A percentile compares a stretch with the other conserved stretches of the same genome.
Evolutionary conservation across 2,113 vertebrate genomes (phyloP).

Genomic region (Lepisosteus osseus): DNA sequence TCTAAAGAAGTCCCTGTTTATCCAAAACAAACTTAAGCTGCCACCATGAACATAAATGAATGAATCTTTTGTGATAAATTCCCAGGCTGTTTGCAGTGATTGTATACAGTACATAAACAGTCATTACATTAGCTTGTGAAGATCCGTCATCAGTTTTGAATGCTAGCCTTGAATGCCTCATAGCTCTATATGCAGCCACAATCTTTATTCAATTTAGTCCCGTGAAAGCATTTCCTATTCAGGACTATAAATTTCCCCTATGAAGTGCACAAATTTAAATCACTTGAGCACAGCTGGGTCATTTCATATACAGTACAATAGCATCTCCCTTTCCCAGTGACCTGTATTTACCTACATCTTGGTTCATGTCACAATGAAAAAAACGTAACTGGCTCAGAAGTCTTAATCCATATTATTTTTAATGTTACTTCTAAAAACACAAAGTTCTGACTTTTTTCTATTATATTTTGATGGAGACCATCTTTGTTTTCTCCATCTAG

Average conservation of each 20-base stretch:
- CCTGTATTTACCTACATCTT: not conserved
- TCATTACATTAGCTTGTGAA: slow-evolving; percentile 18
- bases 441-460: too few species aligned
- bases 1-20: not conserved
- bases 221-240: slow-evolving; percentile 16
- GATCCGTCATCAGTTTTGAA: slow-evolving; percentile 14
- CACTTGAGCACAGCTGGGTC: not conserved
- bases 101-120: slow-evolving; percentile 13
- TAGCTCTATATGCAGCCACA: slow-evolving; percentile 2
- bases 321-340: not conserved
- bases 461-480: too few species aligned
- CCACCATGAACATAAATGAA: slow-evolving; percentile 9
- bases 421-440: too few species aligned
- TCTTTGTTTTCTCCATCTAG: too few species aligned
- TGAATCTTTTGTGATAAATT: not conserved
- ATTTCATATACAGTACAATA: not conserved
- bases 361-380: too few species aligned
- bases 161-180: not conserved
- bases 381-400: too few species aligned
- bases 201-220: slow-evolving; percentile 8
- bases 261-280: slow-evolving; percentile 4
- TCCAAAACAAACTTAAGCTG: not conserved
- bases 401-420: too few species aligned
- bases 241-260: slow-evolving; percentile 6
- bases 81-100: slow-evolving; percentile 9